Conservation (phyloP, 2,113 vertebrate genomes). For the Nematolebias whitei region DNA sequence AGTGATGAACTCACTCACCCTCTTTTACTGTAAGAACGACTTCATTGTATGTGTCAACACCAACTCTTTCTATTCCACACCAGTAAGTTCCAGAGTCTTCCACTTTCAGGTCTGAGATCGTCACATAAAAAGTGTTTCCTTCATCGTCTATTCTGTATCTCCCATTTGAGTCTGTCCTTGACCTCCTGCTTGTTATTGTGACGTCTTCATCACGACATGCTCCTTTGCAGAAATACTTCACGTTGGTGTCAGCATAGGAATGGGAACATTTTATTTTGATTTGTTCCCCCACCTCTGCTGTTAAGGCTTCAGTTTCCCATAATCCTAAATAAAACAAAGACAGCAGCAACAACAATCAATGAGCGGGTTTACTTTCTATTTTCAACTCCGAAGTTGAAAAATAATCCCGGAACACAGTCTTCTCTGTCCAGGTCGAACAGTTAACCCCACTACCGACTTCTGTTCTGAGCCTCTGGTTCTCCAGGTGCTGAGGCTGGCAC, state of each 20-base stretch:
- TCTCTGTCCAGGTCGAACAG: too few relatives aligned
- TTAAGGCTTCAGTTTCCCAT: slow-evolving; percentile 2
- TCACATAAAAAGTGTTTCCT: slow-evolving; percentile 50
- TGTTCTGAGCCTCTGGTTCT: too few relatives aligned
- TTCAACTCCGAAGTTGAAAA: background rate
- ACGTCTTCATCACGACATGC: background rate
- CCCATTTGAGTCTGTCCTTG: rapidly evolving
- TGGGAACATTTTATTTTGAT: slow-evolving; percentile 45
- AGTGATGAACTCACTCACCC: slow-evolving; percentile 41
- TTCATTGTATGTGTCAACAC: slow-evolving; percentile 4
- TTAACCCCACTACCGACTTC: too few relatives aligned
- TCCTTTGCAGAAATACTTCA: slow-evolving; percentile 67
- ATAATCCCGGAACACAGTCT: too few relatives aligned
- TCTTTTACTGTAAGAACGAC: slow-evolving; percentile 37
- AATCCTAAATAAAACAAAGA: slow-evolving; percentile 45
- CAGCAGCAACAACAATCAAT: background rate
- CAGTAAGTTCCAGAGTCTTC: slow-evolving; percentile 52
- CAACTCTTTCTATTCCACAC: slow-evolving; percentile 48
- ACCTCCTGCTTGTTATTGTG: slow-evolving; percentile 11
- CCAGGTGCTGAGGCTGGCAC: too few relatives aligned
- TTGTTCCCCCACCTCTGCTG: background rate
- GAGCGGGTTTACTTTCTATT: too few relatives aligned
- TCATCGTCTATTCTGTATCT: slow-evolving; percentile 45
- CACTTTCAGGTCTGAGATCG: slow-evolving; percentile 29
- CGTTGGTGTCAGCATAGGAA: background rate